phyloP scores from a whole-genome alignment of 53 echinoderm and acorn worm genomes.

The Antedon mediterranea region DNA sequence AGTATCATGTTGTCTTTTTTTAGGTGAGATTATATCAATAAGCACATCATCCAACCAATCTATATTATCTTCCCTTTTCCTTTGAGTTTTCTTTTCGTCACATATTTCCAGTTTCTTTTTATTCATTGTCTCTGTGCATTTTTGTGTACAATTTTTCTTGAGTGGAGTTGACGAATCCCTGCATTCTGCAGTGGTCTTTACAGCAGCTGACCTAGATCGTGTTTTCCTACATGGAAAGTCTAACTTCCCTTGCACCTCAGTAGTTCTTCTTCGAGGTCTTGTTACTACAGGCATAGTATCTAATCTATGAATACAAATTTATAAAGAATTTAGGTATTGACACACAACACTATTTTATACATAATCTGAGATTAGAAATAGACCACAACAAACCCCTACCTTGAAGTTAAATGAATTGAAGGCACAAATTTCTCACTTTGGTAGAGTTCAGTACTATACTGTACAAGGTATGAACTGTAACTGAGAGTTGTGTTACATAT shows the following conservation, averaged over 20 bases:
- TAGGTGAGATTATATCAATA: not conserved
- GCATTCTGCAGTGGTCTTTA: not conserved
- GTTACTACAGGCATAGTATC: slow-evolving; percentile 45
- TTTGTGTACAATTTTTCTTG: not conserved
- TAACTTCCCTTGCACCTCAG: slow-evolving; percentile 29
- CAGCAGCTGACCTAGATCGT: slow-evolving; percentile 18
- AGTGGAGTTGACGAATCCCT: too few relatives aligned
- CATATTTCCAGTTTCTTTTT: not conserved
- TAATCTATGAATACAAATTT: too few relatives aligned
- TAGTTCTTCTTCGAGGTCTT: not conserved
- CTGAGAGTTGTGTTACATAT: too few relatives aligned
- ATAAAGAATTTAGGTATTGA: too few relatives aligned
- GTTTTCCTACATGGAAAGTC: slow-evolving; percentile 44
- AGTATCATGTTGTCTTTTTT: not conserved
- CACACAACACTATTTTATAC: too few relatives aligned
- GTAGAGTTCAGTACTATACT: too few relatives aligned
- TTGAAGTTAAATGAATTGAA: too few relatives aligned
- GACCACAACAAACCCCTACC: too few relatives aligned
- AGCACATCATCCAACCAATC: not conserved
- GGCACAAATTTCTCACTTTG: too few relatives aligned
- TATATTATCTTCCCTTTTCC: not conserved
- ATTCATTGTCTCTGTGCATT: too few relatives aligned
- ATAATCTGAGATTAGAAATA: too few relatives aligned
- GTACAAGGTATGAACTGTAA: too few relatives aligned
- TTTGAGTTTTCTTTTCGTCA: not conserved